Conservation (phyloP, 2,888 invertebrate genomes). For the Stenodera caucasica region DNA sequence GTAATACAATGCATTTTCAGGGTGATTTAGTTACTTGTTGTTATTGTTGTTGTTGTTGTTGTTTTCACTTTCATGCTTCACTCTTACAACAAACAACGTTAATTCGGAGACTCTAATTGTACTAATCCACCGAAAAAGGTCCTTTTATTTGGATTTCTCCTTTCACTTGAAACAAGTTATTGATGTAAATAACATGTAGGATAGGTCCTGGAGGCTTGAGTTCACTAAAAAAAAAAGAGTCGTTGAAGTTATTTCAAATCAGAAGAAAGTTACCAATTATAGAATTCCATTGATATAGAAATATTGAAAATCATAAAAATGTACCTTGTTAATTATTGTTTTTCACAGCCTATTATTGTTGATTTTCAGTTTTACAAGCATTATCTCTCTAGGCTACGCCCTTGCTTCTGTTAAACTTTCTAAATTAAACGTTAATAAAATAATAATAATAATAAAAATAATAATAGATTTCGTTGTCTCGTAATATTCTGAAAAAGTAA, state of each 20-base stretch:
- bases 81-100: too few relatives aligned
- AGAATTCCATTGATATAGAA: background rate
- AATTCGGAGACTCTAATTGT: too few relatives aligned
- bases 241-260: too few relatives aligned
- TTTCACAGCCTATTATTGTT: background rate
- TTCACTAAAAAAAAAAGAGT: background rate
- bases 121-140: background rate
- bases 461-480: background rate
- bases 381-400: conserved; percentile 9
- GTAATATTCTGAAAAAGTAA: too few relatives aligned
- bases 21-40: background rate
- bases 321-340: background rate
- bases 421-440: conserved; percentile 4
- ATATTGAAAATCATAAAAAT: background rate
- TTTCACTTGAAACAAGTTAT: conserved; percentile 15
- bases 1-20: conserved; percentile 3
- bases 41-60: background rate
- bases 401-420: conserved; percentile 8
- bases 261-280: background rate
- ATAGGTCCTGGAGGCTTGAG: background rate
- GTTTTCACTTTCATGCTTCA: background rate
- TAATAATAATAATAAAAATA: background rate
- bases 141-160: conserved; percentile 14
- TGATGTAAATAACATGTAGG: background rate
- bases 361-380: background rate